These are phyloP conservation scores for Penaeus chinensis DNA, from an alignment of 1,140 invertebrate genomes.

Conservation along the genomic window DNA sequence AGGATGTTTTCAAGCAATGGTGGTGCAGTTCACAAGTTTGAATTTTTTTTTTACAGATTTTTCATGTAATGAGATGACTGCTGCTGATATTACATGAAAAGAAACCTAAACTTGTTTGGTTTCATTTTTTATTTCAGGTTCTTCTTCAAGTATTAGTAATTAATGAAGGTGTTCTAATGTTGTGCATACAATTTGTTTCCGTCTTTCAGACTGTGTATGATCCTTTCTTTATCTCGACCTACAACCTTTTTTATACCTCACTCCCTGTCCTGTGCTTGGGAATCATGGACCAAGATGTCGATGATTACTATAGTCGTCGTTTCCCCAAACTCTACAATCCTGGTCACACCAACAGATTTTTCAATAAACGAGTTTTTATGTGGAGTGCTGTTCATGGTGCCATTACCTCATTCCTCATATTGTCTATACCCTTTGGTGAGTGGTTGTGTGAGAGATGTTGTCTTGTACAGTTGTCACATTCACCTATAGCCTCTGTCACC, in stretches of 20 bases:
- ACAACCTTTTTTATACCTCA: conserved; percentile 78
- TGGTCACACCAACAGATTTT: conserved; percentile 91
- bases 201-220: conserved; percentile 74
- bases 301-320: conserved; percentile 77
- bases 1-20: too few relatives aligned
- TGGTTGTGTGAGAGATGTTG: conserved; percentile 13
- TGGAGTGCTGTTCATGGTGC: conserved; percentile 94
- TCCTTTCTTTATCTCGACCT: conserved; percentile 75
- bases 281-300: conserved; percentile 74
- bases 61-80: too few relatives aligned
- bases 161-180: conserved; percentile 19
- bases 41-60: conserved; percentile 20
- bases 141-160: neutral
- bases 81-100: too few relatives aligned
- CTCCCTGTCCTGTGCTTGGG: conserved; percentile 75
- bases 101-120: too few relatives aligned
- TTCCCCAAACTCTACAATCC: conserved; percentile 97
- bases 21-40: conserved; percentile 11
- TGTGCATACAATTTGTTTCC: neutral
- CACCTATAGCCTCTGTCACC: conserved; percentile 11
- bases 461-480: neutral
- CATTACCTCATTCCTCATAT: conserved; percentile 94
- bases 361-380: conserved; percentile 96
- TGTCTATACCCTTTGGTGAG: conserved; percentile 95
- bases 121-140: too few relatives aligned